These are phyloP conservation scores for Belonocnema kinseyi DNA, from an alignment of 1,140 invertebrate genomes.

Conservation along the genomic window DNA sequence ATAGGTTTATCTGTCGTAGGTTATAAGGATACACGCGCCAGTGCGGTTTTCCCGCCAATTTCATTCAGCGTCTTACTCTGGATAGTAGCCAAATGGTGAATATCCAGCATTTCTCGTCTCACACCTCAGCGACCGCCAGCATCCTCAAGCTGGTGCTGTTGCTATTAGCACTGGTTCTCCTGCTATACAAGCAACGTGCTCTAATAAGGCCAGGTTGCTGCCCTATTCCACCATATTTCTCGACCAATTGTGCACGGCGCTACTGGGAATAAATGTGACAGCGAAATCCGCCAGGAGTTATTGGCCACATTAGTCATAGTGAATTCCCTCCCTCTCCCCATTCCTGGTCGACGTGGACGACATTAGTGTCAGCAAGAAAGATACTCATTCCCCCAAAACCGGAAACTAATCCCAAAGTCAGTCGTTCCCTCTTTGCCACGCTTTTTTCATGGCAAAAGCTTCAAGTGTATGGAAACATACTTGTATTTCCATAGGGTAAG, in stretches of 20 bases:
- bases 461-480: background rate
- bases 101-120: slow-evolving; percentile 53
- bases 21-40: slow-evolving; percentile 56
- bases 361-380: slow-evolving; percentile 42
- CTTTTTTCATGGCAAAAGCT: background rate
- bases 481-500: too few species aligned
- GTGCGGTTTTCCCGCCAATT: slow-evolving; percentile 70
- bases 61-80: slow-evolving; percentile 70
- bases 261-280: slow-evolving; percentile 61
- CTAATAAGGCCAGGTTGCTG: slow-evolving; percentile 64
- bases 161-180: slow-evolving; percentile 38
- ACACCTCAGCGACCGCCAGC: slow-evolving; percentile 47
- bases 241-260: slow-evolving; percentile 61
- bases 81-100: slow-evolving; percentile 71
- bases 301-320: slow-evolving; percentile 55
- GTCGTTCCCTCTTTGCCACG: slow-evolving; percentile 3
- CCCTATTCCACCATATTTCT: slow-evolving; percentile 62
- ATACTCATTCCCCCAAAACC: slow-evolving; percentile 32
- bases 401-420: slow-evolving; percentile 11
- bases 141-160: slow-evolving; percentile 50
- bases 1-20: slow-evolving; percentile 45
- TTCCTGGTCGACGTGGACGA: slow-evolving; percentile 14
- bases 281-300: slow-evolving; percentile 62
- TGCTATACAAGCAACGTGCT: slow-evolving; percentile 45
- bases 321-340: slow-evolving; percentile 39